Percentiles rank a stretch among this genome's conserved stretches.
phyloP scores from a whole-genome alignment of 1,140 invertebrate genomes.

The Bathynomus jamesi region DNA sequence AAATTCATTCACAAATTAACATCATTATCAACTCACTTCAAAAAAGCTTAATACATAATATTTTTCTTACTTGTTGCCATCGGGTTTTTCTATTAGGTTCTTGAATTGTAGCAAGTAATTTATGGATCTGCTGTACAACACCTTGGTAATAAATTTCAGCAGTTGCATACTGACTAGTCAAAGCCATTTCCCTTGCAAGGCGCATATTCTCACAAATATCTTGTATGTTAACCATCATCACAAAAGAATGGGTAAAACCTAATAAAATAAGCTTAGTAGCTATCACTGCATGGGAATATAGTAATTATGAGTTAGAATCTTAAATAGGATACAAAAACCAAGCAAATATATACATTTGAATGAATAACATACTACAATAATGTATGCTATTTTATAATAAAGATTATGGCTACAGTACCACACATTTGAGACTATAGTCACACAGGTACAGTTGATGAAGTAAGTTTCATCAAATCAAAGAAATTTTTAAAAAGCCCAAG shows the following conservation, averaged over 20 bases:
- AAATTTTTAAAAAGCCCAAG: no score
- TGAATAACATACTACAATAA: neutral
- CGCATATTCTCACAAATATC: slow-evolving; percentile 36
- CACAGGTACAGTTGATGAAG: no score
- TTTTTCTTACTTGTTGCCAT: slow-evolving; percentile 72
- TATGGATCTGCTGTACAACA: slow-evolving; percentile 80
- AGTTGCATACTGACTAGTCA: slow-evolving; percentile 92
- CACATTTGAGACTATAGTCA: no score
- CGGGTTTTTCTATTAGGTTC: slow-evolving; percentile 70
- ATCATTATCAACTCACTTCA: no score
- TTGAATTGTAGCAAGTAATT: slow-evolving; percentile 67
- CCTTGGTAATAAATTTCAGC: slow-evolving; percentile 91
- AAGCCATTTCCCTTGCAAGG: slow-evolving; percentile 83
- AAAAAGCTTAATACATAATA: neutral
- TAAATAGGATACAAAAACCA: no score
- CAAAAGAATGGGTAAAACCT: neutral
- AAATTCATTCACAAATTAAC: no score
- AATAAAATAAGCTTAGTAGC: neutral
- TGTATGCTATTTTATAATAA: no score
- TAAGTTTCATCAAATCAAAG: no score
- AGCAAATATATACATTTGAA: no score
- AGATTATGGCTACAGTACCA: no score
- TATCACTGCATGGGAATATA: neutral
- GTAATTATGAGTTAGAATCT: no score
- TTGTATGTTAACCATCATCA: slow-evolving; percentile 33